Base-by-base conservation (phyloP, 1,140 invertebrate genomes). In the Drosophila leontia region DNA sequence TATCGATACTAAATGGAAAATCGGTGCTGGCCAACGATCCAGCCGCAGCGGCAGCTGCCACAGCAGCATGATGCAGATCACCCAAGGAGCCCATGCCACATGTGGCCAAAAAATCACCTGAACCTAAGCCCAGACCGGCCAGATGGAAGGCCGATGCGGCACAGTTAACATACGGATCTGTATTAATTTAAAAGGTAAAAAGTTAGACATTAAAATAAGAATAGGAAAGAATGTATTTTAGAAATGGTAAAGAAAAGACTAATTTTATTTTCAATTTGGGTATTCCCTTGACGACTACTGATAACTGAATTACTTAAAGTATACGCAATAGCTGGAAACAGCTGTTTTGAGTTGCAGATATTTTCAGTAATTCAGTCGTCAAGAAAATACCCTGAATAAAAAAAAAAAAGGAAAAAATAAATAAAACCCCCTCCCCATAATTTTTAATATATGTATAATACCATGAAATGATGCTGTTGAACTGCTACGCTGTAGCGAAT, bases 1-100 rank as follows among this genome's bases (percentile, higher is more conserved):
- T 55, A 37, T 97, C 96, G 64, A 96, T 93, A 60, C 95, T 96
- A 77, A 96, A 96, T 13, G 95, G 95, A 82, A 96, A 95, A 82
- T 96, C 96, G 5, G 95, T 95, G 44, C 95, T 96, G 15, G 95
- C 95, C 57, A 96, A 92, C n/a, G 96, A 95, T 59, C 95, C 82
- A 4, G 82, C 84, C 0, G 87, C 91, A 0, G 81, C 81, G 12
- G 84, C 87, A 8, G 91, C 91, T 37, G 84, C 91, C 7, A 92
- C 91, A 8, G 87, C 84, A 7, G 82, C 80, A n/a, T 86, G 86
- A 75, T 93, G 92, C 4, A 92, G 23, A 8, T 92, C 92, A 23
- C 74, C 78, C 1, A 92, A 23, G 0, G 91, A 85, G 8, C 87
- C 81, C 56, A 87, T 69, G 2, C 84, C 74, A 8, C 91, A 78